phyloP scores from a whole-genome alignment of 92 coral and sea anemone genomes.

The Ricordea florida region DNA sequence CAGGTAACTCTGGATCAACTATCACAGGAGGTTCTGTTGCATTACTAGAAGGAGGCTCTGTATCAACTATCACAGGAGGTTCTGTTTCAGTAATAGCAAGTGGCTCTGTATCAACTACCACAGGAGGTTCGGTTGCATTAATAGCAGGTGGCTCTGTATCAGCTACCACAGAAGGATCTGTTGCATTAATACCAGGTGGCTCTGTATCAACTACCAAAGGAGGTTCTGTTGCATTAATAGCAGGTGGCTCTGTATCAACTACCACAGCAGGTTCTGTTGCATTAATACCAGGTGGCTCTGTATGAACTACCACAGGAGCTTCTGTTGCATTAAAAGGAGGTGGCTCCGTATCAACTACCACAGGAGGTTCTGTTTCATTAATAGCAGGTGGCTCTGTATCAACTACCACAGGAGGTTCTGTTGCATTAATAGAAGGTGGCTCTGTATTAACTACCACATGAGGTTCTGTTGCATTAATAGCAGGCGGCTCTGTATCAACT shows the following conservation, averaged over 20 bases:
- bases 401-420: neutral
- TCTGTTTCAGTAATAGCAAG: neutral
- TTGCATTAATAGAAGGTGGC: neutral
- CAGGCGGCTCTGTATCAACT: neutral
- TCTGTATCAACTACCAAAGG: neutral
- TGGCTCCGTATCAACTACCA: neutral
- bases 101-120: neutral
- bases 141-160: neutral
- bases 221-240: neutral
- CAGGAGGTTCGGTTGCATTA: neutral
- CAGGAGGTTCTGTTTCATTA: too few species aligned
- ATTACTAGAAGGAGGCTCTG: conserved; percentile 14
- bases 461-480: neutral
- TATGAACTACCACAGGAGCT: neutral
- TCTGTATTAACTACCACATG: neutral
- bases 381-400: conserved; percentile 2
- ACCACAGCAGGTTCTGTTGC: neutral
- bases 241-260: neutral
- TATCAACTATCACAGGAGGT: neutral
- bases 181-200: neutral
- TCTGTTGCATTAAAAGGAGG: neutral
- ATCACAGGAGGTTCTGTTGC: too few species aligned
- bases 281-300: neutral
- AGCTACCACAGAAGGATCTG: neutral
- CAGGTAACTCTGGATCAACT: neutral